Conservation (phyloP, 2,113 vertebrate genomes). For the Neoarius graeffei region DNA sequence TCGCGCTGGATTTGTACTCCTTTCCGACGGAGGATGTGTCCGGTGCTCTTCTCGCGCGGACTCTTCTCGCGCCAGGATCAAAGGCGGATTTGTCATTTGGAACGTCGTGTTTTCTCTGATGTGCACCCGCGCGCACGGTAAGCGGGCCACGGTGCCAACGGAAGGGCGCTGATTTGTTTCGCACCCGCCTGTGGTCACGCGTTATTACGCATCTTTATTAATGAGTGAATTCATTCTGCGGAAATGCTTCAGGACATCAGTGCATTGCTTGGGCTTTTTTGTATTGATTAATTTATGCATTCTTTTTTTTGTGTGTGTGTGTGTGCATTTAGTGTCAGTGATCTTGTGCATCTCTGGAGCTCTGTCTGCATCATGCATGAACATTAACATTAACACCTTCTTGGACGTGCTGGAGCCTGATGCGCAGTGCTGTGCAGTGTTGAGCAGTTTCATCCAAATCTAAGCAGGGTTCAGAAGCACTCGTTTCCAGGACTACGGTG, state of each 20-base stretch:
- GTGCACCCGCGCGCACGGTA: slow-evolving; percentile 96
- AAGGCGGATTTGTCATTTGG: slow-evolving; percentile 94
- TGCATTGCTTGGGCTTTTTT: background rate
- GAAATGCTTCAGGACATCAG: background rate
- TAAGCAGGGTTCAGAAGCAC: background rate
- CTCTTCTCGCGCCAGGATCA: slow-evolving; percentile 89
- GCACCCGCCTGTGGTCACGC: background rate
- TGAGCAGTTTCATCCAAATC: slow-evolving; percentile 2
- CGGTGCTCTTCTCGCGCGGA: slow-evolving; percentile 82
- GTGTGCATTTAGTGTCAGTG: background rate
- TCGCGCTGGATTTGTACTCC: slow-evolving; percentile 81
- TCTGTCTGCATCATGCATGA: background rate
- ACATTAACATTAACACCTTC: background rate
- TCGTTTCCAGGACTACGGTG: background rate
- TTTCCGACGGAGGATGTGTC: slow-evolving; percentile 87
- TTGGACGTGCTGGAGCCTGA: slow-evolving; percentile 7
- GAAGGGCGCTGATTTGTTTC: background rate
- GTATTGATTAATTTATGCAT: background rate
- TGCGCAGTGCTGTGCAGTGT: slow-evolving; percentile 15
- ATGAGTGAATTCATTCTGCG: no score
- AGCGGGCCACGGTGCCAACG: slow-evolving; percentile 49
- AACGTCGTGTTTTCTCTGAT: slow-evolving; percentile 95
- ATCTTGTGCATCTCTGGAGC: background rate
- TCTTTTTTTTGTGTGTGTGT: background rate
- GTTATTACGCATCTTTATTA: background rate